Base-by-base conservation (phyloP, 2,797 vertebrate genomes). In the Coendou prehensilis region DNA sequence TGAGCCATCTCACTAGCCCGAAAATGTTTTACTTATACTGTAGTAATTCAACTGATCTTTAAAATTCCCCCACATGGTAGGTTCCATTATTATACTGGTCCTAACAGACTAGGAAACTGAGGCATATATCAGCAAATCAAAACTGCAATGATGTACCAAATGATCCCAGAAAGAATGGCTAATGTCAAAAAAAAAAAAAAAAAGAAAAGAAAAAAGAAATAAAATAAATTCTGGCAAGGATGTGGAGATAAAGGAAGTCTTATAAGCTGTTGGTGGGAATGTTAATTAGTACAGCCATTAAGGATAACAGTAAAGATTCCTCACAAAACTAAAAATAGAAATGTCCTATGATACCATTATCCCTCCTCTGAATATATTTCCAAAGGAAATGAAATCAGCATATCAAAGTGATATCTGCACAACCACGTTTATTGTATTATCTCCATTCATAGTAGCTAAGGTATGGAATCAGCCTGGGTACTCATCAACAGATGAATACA, bases 41-140 rank as follows among this genome's bases (percentile, higher is more conserved):
- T 75, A 10, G 23, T 73, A 75, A 75, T 47, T 89, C 50, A 87
- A 41, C 0, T 57, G 45, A 81, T 56, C 22, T 37, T 54, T 64
- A 57, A 81, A 69, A 64, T 5, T 69, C 28, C 23, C 64, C 47
- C 8, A 30, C 56, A 22, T 71, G 11, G 45, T 84, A 18, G 15
- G 2, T 18, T 83, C 50, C 73, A 59, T 11, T 85, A 33, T 59
- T 73, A 88, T 47, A 41, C 47, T 52, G 47, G 47, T 1, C 81
- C 81, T 83, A 81, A 78, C 52, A 87, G 26, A 37, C 84, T 57
- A 88, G 30, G 91, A 85, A 78, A 75, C 17, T 47, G 41, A 93
- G 50, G 22, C 18, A 64, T 6, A 67, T n/a, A 57, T 22, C 33
- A 83, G 57, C 3, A 57, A 61, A 88, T 63, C 37, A 87, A 64